A percentile compares a stretch with the other conserved stretches of the same genome.
phyloP scores from a whole-genome alignment of 2,797 vertebrate genomes.

The Lepilemur septentrionalis region DNA sequence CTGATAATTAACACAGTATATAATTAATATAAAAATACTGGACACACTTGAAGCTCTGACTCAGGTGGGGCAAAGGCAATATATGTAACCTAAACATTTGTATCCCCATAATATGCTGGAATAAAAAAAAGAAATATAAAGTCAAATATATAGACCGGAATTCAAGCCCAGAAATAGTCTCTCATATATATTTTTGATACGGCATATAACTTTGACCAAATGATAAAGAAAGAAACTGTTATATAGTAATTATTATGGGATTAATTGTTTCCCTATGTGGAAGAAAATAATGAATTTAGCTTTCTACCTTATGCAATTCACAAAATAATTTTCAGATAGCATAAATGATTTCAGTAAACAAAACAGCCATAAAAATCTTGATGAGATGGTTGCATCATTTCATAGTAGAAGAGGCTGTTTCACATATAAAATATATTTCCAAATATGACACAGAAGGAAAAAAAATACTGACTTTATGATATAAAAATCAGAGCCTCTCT shows the following conservation, averaged over 20 bases:
- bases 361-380: not conserved
- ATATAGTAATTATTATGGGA: not conserved
- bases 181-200: not conserved
- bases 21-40: not conserved
- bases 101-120: too few relatives aligned
- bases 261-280: not conserved
- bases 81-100: too few relatives aligned
- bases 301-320: not conserved
- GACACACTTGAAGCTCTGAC: too few relatives aligned
- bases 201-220: not conserved
- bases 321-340: not conserved
- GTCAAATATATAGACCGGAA: not conserved
- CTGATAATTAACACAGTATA: not conserved
- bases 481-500: not conserved
- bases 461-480: not conserved
- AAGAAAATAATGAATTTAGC: not conserved
- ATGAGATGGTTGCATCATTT: not conserved
- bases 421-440: not conserved
- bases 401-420: not conserved
- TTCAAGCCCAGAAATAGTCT: not conserved
- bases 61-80: too few relatives aligned
- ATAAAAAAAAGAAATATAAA: not conserved
- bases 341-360: not conserved
- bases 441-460: not conserved
- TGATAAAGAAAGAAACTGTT: not conserved